Base-by-base conservation (phyloP, 2,888 invertebrate genomes). In the Folsomia manolachei region DNA sequence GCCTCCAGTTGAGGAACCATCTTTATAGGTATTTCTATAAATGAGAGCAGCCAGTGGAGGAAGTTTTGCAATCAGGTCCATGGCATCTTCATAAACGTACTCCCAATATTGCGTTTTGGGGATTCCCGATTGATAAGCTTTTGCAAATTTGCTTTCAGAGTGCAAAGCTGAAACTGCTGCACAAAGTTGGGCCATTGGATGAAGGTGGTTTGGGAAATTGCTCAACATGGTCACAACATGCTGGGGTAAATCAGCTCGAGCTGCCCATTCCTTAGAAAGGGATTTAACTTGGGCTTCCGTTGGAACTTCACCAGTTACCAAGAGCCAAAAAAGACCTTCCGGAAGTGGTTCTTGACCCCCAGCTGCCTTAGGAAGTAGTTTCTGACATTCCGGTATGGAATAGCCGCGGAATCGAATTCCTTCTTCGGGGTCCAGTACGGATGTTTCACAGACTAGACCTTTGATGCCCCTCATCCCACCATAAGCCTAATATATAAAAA, bases 391-490 rank as follows among this genome's bases (percentile, higher is more conserved):
- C 39, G 95, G 94, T 83, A 97, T 96, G 68, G 94, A 93, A 82
- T 92, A 89, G 39, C 95, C 96, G 73, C 97, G 90, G 88, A 97
- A 97, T 77, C 95, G 87, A 85, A 97, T 97, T 78, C 97, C 97
- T 84, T 97, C 96, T 76, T 97, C 95, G 1, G 96, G 89, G 84
- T 97, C 97, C 80, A 97, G 86, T 27, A 96, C 94, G 18, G 96
- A 97, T 0, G 97, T 95, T 85, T 97, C 97, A 85, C 94, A 95
- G 1, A 97, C 93, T 74, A 97, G 86, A 78, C 94, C 95, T 84
- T 94, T 95, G 86, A 97, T 95, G 52, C 95, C 95, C 82, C 97
- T 88, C 97, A 97, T 97, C 67, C 97, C 97, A 81, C 96, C 95
- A 85, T 97, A 89, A 82, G 87, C 85, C 88, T 87, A 64, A 72